Evolutionary conservation across 2,888 invertebrate genomes (phyloP).

Genomic region (Apomyelois bistriatella): DNA sequence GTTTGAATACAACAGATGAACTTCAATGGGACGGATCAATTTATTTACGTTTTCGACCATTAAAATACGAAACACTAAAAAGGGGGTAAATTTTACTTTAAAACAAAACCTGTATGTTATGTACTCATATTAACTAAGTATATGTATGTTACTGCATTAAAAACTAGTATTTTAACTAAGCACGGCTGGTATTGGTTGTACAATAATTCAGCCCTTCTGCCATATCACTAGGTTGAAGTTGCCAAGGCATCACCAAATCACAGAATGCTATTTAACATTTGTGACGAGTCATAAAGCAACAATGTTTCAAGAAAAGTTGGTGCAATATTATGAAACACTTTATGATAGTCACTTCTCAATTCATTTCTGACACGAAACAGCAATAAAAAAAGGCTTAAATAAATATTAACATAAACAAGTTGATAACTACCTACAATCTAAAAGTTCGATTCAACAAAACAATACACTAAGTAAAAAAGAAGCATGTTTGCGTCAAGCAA

Average conservation of each 20-base stretch:
- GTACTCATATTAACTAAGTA: no score
- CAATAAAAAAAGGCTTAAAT: conserved; percentile 31
- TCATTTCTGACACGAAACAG: conserved; percentile 19
- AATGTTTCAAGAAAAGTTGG: conserved; percentile 19
- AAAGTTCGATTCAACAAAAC: conserved; percentile 39
- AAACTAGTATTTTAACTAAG: conserved; percentile 28
- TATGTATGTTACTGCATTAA: not conserved
- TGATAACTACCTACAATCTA: conserved; percentile 30
- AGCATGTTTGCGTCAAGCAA: conserved; percentile 51
- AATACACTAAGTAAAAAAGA: conserved; percentile 40
- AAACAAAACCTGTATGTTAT: conserved; percentile 24
- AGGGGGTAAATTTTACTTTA: conserved; percentile 24
- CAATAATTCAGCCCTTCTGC: conserved; percentile 36
- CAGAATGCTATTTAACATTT: conserved; percentile 57
- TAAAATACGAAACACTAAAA: conserved; percentile 41
- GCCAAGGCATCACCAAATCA: conserved; percentile 66
- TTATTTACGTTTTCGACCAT: conserved; percentile 20
- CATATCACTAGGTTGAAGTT: conserved; percentile 55
- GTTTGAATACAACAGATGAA: conserved; percentile 31
- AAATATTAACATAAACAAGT: conserved; percentile 31
- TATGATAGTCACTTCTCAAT: conserved; percentile 28
- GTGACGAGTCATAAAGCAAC: conserved; percentile 31
- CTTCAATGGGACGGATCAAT: conserved; percentile 54
- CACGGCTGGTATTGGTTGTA: conserved; percentile 25
- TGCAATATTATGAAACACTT: conserved; percentile 18